A percentile compares a stretch with the other conserved stretches of the same genome.
phyloP scores from a whole-genome alignment of 92 coral and sea anemone species.

The Phenganax stokvisi region DNA sequence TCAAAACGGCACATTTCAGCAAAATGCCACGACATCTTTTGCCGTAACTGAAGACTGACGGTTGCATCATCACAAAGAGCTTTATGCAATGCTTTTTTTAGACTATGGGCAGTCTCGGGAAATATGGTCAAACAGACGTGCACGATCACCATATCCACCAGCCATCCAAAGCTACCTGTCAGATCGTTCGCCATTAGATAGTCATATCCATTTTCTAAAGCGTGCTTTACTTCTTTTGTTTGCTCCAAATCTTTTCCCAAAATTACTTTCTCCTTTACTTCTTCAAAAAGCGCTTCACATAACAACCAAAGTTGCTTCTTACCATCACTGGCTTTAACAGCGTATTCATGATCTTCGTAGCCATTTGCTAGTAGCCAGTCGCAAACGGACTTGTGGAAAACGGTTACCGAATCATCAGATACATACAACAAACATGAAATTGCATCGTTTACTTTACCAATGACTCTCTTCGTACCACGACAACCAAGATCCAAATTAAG shows the following conservation, averaged over 20 bases:
- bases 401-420: constrained; percentile 13
- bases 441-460: neutral
- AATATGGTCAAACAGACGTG: neutral
- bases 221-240: neutral
- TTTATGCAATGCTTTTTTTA: no score
- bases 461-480: neutral
- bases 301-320: neutral
- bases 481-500: neutral
- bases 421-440: constrained; percentile 28
- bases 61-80: no score
- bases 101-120: neutral
- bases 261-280: neutral
- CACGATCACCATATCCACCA: neutral
- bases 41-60: no score
- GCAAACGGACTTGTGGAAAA: neutral
- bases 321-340: neutral
- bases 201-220: neutral
- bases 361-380: neutral
- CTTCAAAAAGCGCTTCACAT: neutral
- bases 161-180: neutral
- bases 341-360: neutral
- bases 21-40: neutral
- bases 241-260: neutral
- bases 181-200: neutral
- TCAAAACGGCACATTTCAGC: neutral